Conservation (phyloP, 2,113 vertebrate genomes). For the human region DNA sequence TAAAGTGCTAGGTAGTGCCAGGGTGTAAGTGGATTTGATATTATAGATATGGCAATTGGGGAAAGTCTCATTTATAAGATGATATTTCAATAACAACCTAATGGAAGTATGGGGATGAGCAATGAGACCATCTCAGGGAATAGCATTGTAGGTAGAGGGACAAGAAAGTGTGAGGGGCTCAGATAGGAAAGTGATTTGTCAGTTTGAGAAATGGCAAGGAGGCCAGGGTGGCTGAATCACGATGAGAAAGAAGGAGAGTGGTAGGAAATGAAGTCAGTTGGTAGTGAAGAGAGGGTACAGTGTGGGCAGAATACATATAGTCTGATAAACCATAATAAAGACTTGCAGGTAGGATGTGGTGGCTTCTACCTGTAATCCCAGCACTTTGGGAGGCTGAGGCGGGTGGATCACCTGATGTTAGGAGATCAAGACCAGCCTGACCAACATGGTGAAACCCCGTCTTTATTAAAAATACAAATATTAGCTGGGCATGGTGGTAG, state of each 20-base stretch:
- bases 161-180: neutral
- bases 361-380: too few relatives aligned
- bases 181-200: neutral
- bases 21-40: neutral
- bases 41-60: neutral
- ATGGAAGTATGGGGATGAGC: neutral
- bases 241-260: neutral
- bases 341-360: too few relatives aligned
- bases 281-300: neutral
- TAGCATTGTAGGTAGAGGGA: neutral
- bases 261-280: rapidly evolving
- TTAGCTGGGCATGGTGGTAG: too few relatives aligned
- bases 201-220: neutral
- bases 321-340: neutral
- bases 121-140: neutral
- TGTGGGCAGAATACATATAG: neutral
- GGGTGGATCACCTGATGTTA: too few relatives aligned
- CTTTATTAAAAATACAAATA: too few relatives aligned
- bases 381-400: too few relatives aligned
- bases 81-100: neutral
- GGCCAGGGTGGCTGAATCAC: too few relatives aligned
- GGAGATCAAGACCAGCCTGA: too few relatives aligned
- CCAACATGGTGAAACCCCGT: too few relatives aligned
- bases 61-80: neutral
- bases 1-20: neutral